Conservation (phyloP, 2,797 vertebrate genomes). For the Discoglossus pictus region DNA sequence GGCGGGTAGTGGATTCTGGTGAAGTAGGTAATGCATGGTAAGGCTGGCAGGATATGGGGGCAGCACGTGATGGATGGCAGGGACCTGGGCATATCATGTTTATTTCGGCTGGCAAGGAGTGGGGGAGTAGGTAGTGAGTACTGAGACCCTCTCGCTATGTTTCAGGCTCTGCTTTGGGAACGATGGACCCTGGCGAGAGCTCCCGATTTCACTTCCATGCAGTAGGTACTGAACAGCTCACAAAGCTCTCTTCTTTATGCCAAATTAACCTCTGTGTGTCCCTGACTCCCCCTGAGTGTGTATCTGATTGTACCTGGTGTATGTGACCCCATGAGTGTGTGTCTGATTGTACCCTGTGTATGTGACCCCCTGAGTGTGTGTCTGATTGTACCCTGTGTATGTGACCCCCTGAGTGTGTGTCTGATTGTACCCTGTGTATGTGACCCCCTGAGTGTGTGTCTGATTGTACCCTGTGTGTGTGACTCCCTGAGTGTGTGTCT, state of each 20-base stretch:
- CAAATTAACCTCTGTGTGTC: not conserved
- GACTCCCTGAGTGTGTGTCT: not conserved
- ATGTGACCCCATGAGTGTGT: not conserved
- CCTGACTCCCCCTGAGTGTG: not conserved
- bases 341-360: not conserved
- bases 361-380: not conserved
- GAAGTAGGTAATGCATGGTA: not conserved
- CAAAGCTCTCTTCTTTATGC: not conserved
- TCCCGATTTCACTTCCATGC: conserved; percentile 54
- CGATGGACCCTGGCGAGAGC: conserved; percentile 65
- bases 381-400: not conserved
- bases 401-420: not conserved
- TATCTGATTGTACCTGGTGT: not conserved
- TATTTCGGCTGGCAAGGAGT: not conserved
- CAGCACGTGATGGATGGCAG: not conserved
- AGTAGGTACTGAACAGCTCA: conserved; percentile 60
- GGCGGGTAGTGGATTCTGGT: not conserved
- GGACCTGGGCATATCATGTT: not conserved
- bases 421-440: not conserved
- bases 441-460: not conserved
- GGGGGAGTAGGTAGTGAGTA: not conserved
- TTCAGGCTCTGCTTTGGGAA: conserved; percentile 23
- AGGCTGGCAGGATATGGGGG: not conserved
- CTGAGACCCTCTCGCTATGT: conserved; percentile 42
- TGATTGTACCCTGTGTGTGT: not conserved